A percentile compares a stretch with the other conserved stretches of the same genome.
These are phyloP conservation scores for Ips typographus DNA, from an alignment of 1,140 invertebrate species.

Conservation along the genomic window DNA sequence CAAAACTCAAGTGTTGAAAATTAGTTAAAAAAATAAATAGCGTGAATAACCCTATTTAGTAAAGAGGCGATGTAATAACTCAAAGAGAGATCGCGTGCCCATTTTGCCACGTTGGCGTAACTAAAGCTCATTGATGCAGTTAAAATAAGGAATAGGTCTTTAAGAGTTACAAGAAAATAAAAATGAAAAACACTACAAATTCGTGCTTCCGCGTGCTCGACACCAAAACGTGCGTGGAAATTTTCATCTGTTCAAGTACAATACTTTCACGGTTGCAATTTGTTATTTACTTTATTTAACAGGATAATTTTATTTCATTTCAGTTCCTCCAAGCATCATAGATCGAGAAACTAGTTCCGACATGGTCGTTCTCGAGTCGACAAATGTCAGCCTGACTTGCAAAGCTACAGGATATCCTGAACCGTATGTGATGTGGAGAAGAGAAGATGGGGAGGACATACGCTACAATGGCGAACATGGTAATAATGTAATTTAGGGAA, in stretches of 20 bases:
- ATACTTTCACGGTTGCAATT: too few species aligned
- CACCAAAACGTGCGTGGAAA: conserved; percentile 25
- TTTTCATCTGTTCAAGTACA: conserved; percentile 14
- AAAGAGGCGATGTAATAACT: conserved; percentile 1
- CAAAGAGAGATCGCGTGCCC: conserved; percentile 5
- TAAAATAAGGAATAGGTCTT: conserved; percentile 13
- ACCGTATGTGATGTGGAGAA: conserved; percentile 87
- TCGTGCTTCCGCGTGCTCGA: conserved; percentile 29
- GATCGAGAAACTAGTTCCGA: conserved; percentile 84
- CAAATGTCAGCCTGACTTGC: conserved; percentile 84
- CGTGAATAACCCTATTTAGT: conserved; percentile 1
- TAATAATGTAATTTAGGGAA: conserved; percentile 52
- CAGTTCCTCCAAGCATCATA: conserved; percentile 81
- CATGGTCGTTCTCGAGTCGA: conserved; percentile 85
- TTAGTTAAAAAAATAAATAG: not conserved
- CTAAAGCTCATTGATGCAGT: conserved; percentile 17
- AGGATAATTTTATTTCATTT: conserved; percentile 40
- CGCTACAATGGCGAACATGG: conserved; percentile 82
- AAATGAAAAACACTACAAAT: conserved; percentile 15
- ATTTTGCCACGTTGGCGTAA: conserved; percentile 7
- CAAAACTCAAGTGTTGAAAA: too few species aligned
- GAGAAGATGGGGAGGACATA: conserved; percentile 85
- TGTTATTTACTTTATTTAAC: conserved; percentile 5
- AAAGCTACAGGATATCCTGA: conserved; percentile 86
- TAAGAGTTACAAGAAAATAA: conserved; percentile 11